Evolutionary conservation across 23 tunicate species (phyloP).

Genomic region (Phallusia fumigata): DNA sequence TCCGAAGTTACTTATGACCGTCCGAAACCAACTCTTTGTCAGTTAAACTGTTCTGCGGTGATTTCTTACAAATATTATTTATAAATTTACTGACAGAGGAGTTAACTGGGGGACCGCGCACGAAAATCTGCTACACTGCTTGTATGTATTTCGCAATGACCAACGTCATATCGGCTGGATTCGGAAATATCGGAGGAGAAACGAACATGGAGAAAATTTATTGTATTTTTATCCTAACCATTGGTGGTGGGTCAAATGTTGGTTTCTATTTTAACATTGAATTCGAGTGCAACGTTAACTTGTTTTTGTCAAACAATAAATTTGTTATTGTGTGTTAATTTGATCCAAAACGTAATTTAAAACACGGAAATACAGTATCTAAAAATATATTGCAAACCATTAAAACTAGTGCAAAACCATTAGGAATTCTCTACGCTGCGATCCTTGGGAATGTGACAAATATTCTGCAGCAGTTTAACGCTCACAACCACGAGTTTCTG

Average conservation of each 20-base stretch:
- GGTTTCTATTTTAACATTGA: no score
- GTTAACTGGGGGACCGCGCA: conserved; percentile 56
- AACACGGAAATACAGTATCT: no score
- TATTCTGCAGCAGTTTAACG: conserved; percentile 43
- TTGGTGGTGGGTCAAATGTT: conserved; percentile 52
- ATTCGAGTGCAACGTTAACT: no score
- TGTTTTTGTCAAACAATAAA: no score
- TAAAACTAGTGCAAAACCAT: no score
- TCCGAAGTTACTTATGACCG: no score
- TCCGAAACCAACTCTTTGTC: no score
- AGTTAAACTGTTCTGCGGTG: no score
- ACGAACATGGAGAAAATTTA: conserved; percentile 51
- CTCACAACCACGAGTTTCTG: conserved; percentile 31
- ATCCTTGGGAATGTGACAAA: conserved; percentile 76
- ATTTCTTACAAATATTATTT: no score
- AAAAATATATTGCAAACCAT: no score
- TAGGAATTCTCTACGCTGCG: conserved; percentile 65
- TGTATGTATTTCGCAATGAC: conserved; percentile 79
- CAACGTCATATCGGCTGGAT: conserved; percentile 77
- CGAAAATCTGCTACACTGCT: conserved; percentile 28
- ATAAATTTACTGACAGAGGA: conserved; percentile 17
- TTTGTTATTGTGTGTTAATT: no score
- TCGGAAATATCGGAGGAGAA: conserved; percentile 84
- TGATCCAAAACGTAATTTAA: no score
- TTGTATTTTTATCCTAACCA: conserved; percentile 62